phyloP scores from a whole-genome alignment of 2,797 vertebrate species.

The Galagoides demidoff region DNA sequence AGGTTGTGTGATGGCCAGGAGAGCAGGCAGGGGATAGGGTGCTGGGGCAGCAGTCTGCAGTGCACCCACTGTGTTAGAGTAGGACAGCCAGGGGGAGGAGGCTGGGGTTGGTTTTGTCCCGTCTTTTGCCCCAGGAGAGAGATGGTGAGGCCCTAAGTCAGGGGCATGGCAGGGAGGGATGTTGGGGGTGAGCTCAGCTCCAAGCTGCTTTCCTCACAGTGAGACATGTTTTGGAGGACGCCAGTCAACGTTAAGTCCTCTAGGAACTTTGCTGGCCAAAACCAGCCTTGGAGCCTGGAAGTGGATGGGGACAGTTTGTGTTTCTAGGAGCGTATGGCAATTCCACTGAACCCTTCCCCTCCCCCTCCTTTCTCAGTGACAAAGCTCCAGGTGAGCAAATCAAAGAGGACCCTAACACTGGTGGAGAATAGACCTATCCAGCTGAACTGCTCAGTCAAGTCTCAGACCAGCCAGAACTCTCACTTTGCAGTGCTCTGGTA shows the following conservation, averaged over 20 bases:
- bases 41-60: not conserved
- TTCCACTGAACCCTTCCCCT: not conserved
- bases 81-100: not conserved
- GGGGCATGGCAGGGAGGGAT: not conserved
- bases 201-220: fast-evolving
- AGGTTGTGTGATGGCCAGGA: fast-evolving
- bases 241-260: fast-evolving
- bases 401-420: slow-evolving; percentile 93
- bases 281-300: not conserved
- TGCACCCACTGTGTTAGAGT: not conserved
- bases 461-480: slow-evolving; percentile 94
- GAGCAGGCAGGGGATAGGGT: too few relatives aligned
- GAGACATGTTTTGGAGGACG: not conserved
- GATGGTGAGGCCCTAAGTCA: not conserved
- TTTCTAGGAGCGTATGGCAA: fast-evolving
- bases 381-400: slow-evolving; percentile 95
- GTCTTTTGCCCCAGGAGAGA: not conserved
- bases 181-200: not conserved
- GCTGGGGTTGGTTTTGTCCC: not conserved
- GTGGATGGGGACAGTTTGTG: fast-evolving
- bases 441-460: slow-evolving; percentile 94
- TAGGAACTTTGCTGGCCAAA: not conserved
- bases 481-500: slow-evolving; percentile 97
- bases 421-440: slow-evolving; percentile 95
- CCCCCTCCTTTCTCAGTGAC: slow-evolving; percentile 88